A percentile compares a stretch with the other conserved stretches of the same genome.
Conservation (phyloP, 1,140 invertebrate species). For the Homalodisca vitripennis region DNA sequence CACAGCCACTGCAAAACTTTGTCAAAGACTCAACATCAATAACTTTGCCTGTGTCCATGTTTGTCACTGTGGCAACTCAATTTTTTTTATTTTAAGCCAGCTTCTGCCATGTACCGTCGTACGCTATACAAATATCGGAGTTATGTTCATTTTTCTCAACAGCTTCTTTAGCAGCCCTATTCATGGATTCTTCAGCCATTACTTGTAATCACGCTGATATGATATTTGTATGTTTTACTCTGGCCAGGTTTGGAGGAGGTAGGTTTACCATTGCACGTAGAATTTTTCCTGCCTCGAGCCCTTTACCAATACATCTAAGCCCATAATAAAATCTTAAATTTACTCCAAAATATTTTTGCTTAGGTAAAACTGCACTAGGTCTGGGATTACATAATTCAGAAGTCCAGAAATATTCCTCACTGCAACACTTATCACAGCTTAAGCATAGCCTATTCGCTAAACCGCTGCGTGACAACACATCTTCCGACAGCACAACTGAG, state of each 20-base stretch:
- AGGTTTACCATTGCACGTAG: conserved; percentile 1
- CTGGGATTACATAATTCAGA: neutral
- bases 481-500: neutral
- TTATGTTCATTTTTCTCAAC: conserved; percentile 1
- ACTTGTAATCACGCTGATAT: conserved; percentile 19
- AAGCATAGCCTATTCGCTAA: conserved; percentile 5
- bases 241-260: conserved; percentile 14
- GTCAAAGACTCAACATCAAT: conserved; percentile 8
- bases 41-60: conserved; percentile 13
- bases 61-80: conserved; percentile 20
- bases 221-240: conserved; percentile 9
- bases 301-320: neutral
- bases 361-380: neutral
- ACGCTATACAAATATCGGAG: conserved; percentile 17
- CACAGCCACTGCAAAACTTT: conserved; percentile 12
- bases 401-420: conserved; percentile 11
- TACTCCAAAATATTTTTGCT: neutral
- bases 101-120: conserved; percentile 29
- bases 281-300: conserved; percentile 18
- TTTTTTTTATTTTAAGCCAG: conserved; percentile 7
- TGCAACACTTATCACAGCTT: conserved; percentile 12
- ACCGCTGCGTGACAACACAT: conserved; percentile 5
- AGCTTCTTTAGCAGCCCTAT: conserved; percentile 21
- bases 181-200: conserved; percentile 18
- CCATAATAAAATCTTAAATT: neutral